Evolutionary conservation across 2,888 invertebrate species (phyloP).

Genomic region (Ypsolopha sequella): DNA sequence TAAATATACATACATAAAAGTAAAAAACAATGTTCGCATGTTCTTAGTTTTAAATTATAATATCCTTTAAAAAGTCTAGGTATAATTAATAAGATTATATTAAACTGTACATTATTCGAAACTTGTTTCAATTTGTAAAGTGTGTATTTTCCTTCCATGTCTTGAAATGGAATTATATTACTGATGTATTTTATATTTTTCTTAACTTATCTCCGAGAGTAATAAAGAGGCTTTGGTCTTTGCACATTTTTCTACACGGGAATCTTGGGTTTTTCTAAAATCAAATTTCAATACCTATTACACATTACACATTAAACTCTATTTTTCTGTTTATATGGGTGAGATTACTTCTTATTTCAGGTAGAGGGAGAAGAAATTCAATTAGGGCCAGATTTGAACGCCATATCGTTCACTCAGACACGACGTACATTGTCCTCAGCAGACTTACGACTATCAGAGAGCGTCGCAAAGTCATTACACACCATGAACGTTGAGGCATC

Average conservation of each 20-base stretch:
- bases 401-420: conserved; percentile 63
- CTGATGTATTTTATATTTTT: neutral
- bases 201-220: conserved; percentile 35
- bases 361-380: conserved; percentile 67
- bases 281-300: conserved; percentile 4
- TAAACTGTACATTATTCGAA: neutral
- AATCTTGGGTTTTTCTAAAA: conserved; percentile 2
- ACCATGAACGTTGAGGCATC: conserved; percentile 69
- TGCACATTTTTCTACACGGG: conserved; percentile 25
- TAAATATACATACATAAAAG: neutral
- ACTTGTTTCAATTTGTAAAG: conserved; percentile 2
- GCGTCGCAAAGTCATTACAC: conserved; percentile 55
- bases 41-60: too few species aligned
- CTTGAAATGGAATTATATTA: neutral
- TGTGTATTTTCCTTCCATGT: neutral
- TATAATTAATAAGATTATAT: neutral
- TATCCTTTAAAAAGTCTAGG: neutral
- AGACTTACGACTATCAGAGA: conserved; percentile 61
- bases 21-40: too few species aligned
- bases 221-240: conserved; percentile 69
- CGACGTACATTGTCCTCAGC: conserved; percentile 60
- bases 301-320: conserved; percentile 15
- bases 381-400: conserved; percentile 64
- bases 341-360: conserved; percentile 70
- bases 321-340: conserved; percentile 59